These are phyloP conservation scores for Polydrusus pterygomalis DNA, from an alignment of 2,888 invertebrate genomes.

Conservation along the genomic window DNA sequence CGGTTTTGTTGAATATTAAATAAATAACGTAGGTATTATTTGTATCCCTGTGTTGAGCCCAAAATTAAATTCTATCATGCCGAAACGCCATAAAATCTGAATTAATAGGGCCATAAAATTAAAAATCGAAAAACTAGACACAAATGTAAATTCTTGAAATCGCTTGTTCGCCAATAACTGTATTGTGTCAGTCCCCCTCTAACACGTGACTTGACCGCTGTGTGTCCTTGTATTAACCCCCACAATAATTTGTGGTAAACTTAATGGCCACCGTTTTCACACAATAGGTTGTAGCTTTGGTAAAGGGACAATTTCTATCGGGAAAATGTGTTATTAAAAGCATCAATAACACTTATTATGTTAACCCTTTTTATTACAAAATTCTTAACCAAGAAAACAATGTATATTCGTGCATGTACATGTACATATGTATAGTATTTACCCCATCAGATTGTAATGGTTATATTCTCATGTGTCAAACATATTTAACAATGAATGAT, in stretches of 20 bases:
- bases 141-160: slow-evolving; percentile 35
- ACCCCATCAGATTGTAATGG: no score
- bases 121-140: slow-evolving; percentile 16
- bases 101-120: slow-evolving; percentile 1
- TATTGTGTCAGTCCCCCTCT: slow-evolving; percentile 42
- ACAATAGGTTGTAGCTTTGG: slow-evolving; percentile 36
- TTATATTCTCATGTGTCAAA: no score
- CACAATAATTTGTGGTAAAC: slow-evolving; percentile 54
- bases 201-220: slow-evolving; percentile 44
- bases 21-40: no score
- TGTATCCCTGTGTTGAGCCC: no score
- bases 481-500: no score
- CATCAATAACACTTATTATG: slow-evolving; percentile 28
- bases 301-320: slow-evolving; percentile 26
- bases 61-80: not conserved
- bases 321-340: slow-evolving; percentile 37
- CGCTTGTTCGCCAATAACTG: slow-evolving; percentile 31
- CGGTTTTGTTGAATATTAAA: no score
- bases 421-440: no score
- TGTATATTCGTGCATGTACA: no score
- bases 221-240: slow-evolving; percentile 40
- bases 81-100: not conserved
- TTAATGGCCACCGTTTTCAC: slow-evolving; percentile 50
- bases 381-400: slow-evolving; percentile 1
- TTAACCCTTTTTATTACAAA: slow-evolving; percentile 17